These are phyloP conservation scores for Mellivora capensis DNA, from an alignment of 2,113 vertebrate genomes.

Conservation along the genomic window DNA sequence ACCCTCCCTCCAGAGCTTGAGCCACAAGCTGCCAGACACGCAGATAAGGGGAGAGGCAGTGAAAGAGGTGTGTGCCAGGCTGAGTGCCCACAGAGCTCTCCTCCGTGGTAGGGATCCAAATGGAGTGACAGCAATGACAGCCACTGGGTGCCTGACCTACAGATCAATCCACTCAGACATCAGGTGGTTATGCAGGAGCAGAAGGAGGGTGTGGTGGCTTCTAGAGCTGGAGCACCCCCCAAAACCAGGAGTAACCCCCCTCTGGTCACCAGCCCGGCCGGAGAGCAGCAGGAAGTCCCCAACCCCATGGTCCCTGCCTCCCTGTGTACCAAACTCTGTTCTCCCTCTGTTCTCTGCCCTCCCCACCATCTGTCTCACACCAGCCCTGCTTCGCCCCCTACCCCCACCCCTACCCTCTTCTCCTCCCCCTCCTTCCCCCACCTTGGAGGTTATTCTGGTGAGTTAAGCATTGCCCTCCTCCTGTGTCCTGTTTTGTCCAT, in stretches of 20 bases:
- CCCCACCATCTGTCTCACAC: not conserved
- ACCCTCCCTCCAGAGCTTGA: conserved; percentile 28
- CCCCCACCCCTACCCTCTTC: not conserved
- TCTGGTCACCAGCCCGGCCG: not conserved
- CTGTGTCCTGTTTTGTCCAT: not conserved
- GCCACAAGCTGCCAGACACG: conserved; percentile 42
- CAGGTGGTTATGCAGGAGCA: conserved; percentile 65
- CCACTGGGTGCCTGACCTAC: conserved; percentile 74
- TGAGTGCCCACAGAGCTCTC: not conserved
- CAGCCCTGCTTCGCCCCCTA: too few relatives aligned
- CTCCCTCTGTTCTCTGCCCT: not conserved
- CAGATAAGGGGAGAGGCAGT: conserved; percentile 40
- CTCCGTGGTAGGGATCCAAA: conserved; percentile 43
- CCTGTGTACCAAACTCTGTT: too few relatives aligned
- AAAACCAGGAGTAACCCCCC: conserved; percentile 23
- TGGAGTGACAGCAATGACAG: conserved; percentile 71
- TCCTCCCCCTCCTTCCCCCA: not conserved
- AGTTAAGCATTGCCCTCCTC: not conserved
- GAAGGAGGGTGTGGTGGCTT: not conserved
- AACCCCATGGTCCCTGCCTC: too few relatives aligned
- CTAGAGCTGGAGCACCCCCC: not conserved
- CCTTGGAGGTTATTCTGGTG: not conserved
- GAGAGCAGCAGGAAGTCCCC: not conserved
- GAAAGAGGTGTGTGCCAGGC: conserved; percentile 69
- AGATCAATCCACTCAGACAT: conserved; percentile 67